phyloP scores from a whole-genome alignment of 2,888 invertebrate species.

The Palloptera scutellata region DNA sequence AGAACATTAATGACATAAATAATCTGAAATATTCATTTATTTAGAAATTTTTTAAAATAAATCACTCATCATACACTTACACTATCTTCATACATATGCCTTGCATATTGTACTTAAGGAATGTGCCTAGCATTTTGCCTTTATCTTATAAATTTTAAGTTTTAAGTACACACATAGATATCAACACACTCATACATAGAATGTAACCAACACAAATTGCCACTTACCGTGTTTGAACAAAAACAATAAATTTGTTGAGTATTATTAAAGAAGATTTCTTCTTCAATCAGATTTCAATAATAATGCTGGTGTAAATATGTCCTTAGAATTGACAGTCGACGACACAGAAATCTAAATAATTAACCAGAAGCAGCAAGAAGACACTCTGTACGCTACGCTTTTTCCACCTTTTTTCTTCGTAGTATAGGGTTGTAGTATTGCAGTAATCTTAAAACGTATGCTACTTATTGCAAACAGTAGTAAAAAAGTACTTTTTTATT shows the following conservation, averaged over 20 bases:
- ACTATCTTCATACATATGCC: too few species aligned
- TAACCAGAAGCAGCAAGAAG: background rate
- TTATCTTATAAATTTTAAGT: slow-evolving; percentile 42
- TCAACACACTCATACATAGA: slow-evolving; percentile 35
- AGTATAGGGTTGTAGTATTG: slow-evolving; percentile 12
- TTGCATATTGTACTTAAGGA: background rate
- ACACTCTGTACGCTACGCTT: slow-evolving; percentile 25
- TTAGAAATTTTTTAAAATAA: too few species aligned
- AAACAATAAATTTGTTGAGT: slow-evolving; percentile 19
- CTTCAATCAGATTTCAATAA: too few species aligned
- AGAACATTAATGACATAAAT: too few species aligned
- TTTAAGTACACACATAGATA: slow-evolving; percentile 38
- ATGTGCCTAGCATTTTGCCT: slow-evolving; percentile 43
- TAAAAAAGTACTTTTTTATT: slow-evolving; percentile 6
- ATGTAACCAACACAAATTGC: slow-evolving; percentile 35
- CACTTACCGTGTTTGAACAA: slow-evolving; percentile 17
- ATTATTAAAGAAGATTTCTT: too few species aligned
- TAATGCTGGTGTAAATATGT: too few species aligned
- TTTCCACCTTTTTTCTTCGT: slow-evolving; percentile 17
- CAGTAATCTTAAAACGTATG: slow-evolving; percentile 26
- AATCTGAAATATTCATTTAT: too few species aligned
- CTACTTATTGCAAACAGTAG: slow-evolving; percentile 24
- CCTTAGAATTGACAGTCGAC: too few species aligned
- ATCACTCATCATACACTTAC: too few species aligned
- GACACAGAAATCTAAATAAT: too few species aligned